Percentiles rank a stretch among this genome's conserved stretches.
Evolutionary conservation across 2,113 vertebrate species (phyloP).

Genomic region (Dolichotis patagonum): DNA sequence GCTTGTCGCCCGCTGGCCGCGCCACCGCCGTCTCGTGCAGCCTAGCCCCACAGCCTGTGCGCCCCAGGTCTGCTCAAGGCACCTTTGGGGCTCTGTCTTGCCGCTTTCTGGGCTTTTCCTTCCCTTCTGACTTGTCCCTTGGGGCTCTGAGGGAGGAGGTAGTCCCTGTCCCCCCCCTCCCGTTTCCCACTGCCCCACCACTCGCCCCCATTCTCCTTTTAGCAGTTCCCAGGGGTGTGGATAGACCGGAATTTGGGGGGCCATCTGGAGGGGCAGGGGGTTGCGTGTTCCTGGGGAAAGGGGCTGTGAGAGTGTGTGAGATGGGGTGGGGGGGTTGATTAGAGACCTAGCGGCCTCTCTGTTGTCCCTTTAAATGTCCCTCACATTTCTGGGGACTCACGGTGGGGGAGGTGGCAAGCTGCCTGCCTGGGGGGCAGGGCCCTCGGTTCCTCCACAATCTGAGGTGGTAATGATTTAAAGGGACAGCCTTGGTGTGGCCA

Average conservation of each 20-base stretch:
- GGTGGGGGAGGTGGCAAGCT: slow-evolving; percentile 58
- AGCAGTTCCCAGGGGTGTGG: slow-evolving; percentile 72
- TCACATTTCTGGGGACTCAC: slow-evolving; percentile 75
- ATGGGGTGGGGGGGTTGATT: slow-evolving; percentile 47
- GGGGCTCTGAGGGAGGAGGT: slow-evolving; percentile 69
- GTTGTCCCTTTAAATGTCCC: slow-evolving; percentile 81
- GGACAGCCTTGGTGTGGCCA: slow-evolving; percentile 73
- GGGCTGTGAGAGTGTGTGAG: slow-evolving; percentile 14
- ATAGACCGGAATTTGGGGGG: slow-evolving; percentile 80
- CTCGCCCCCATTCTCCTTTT: slow-evolving; percentile 72
- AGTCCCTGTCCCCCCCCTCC: slow-evolving; percentile 56
- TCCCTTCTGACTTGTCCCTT: slow-evolving; percentile 54
- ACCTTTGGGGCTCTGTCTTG: slow-evolving; percentile 65
- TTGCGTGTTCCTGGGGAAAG: slow-evolving; percentile 57
- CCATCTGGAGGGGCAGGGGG: slow-evolving; percentile 65
- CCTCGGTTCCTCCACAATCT: slow-evolving; percentile 71
- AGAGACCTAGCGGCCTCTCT: slow-evolving; percentile 58
- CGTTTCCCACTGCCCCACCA: slow-evolving; percentile 44
- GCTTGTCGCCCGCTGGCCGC: slow-evolving; percentile 71
- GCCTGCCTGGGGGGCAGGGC: slow-evolving; percentile 75
- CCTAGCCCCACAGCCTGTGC: slow-evolving; percentile 45
- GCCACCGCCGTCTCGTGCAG: slow-evolving; percentile 62
- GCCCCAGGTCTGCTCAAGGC: slow-evolving; percentile 64
- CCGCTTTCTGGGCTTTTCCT: slow-evolving; percentile 51
- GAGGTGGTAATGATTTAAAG: slow-evolving; percentile 82